phyloP scores from a whole-genome alignment of 2,113 vertebrate species.

The Nothocercus julius region DNA sequence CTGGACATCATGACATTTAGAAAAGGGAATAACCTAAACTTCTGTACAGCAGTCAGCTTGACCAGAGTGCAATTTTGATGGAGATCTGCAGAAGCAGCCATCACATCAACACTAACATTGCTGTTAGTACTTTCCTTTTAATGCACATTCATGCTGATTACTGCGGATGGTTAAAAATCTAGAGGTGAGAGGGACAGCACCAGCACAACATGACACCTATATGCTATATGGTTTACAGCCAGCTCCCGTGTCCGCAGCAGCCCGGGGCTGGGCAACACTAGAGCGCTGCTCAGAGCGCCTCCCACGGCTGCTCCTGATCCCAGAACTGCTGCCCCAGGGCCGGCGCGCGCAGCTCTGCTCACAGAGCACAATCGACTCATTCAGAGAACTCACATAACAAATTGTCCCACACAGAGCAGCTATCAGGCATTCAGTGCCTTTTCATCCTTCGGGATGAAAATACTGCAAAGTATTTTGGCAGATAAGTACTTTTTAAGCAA shows the following conservation, averaged over 20 bases:
- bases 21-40: background rate
- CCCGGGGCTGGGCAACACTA: background rate
- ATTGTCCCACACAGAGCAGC: background rate
- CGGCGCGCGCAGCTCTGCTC: background rate
- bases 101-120: rapidly evolving
- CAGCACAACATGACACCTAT: background rate
- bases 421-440: background rate
- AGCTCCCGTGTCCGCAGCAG: background rate
- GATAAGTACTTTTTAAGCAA: background rate
- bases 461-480: background rate
- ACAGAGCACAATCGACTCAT: background rate
- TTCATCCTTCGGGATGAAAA: background rate
- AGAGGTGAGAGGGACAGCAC: background rate
- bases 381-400: background rate
- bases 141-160: background rate
- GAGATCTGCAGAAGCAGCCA: background rate
- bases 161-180: background rate
- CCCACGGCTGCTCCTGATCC: background rate
- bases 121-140: background rate
- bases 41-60: background rate
- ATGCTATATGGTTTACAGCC: background rate
- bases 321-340: rapidly evolving
- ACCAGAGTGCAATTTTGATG: background rate
- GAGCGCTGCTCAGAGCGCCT: rapidly evolving
- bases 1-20: background rate